These are phyloP conservation scores for Mythimna impura DNA, from an alignment of 2,888 invertebrate genomes.

Conservation along the genomic window DNA sequence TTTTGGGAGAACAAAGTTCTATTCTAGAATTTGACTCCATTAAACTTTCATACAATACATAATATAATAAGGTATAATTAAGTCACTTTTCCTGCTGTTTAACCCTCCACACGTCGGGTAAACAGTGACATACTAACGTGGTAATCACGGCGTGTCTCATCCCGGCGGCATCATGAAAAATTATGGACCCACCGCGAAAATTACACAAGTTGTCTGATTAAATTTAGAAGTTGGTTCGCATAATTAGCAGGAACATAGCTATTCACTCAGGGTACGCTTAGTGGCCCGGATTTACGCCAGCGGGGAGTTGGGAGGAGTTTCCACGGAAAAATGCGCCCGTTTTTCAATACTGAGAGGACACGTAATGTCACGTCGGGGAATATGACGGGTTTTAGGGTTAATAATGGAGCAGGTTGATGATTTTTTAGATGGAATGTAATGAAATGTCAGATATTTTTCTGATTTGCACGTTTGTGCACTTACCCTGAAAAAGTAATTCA, in stretches of 20 bases:
- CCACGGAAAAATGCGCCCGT: slow-evolving; percentile 59
- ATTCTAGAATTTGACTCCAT: slow-evolving; percentile 38
- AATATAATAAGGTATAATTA: slow-evolving; percentile 52
- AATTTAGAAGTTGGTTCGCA: slow-evolving; percentile 87
- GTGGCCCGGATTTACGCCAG: slow-evolving; percentile 71
- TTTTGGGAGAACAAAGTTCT: slow-evolving; percentile 38
- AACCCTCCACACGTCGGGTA: slow-evolving; percentile 53
- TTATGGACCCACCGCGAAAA: slow-evolving; percentile 83
- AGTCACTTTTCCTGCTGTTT: slow-evolving; percentile 54
- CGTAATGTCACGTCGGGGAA: slow-evolving; percentile 60
- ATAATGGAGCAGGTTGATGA: slow-evolving; percentile 50
- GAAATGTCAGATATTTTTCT: slow-evolving; percentile 9
- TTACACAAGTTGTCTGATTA: slow-evolving; percentile 89
- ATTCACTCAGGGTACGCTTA: slow-evolving; percentile 86
- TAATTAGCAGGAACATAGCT: slow-evolving; percentile 88
- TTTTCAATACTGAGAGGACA: slow-evolving; percentile 63
- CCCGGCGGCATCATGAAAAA: slow-evolving; percentile 82
- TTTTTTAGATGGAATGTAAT: slow-evolving; percentile 33
- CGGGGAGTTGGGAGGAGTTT: slow-evolving; percentile 60
- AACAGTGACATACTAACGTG: slow-evolving; percentile 63
- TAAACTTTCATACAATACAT: slow-evolving; percentile 43
- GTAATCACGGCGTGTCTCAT: slow-evolving; percentile 59
- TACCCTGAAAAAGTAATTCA: background rate
- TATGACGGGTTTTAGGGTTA: slow-evolving; percentile 57
- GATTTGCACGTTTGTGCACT: slow-evolving; percentile 1